Evolutionary conservation across 2,888 invertebrate species (phyloP), one percentile per base, ranked within the genome.

Genomic region (Esperia sulphurella): DNA sequence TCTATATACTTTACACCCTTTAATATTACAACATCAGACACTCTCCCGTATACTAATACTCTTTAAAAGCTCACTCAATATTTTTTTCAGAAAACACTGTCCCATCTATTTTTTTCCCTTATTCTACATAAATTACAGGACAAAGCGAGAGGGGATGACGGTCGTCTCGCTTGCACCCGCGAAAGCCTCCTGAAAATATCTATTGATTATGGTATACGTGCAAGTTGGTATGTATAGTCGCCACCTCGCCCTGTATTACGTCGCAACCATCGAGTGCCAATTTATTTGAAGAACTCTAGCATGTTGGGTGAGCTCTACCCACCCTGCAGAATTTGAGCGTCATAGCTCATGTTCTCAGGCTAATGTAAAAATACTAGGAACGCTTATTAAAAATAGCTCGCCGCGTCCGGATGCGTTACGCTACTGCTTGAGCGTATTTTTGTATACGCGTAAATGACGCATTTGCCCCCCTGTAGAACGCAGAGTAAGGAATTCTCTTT

Each of bases 111-210:
- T 55, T 65, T 75, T 68, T 64, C 43, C 51, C 63, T 52, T 80
- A 59, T 71, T 60, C 83, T 83, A 71, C 71, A 68, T 71, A 83
- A 81, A 83, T 85, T 83, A 83, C 77, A 72, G 61, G 76, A 62
- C 49, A 59, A 83, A 88, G 75, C 59, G 86, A 83, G 86, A 83
- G 48, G 58, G 72, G 68, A 58, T 58, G 75, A 79, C 75, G 53
- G 55, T 53, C 60, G 61, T 69, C 65, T 79, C 79, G 63, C 79
- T 64, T 63, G 78, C 82, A 60, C 79, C 65, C 73, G 76, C 85
- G 84, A 87, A 86, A 86, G 87, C 87, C 87, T 87, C 83, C 87
- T 88, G 88, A 88, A 89, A 89, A 89, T 88, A 88, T 88, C 82
- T 88, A 89, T 89, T 87, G 88, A 89, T 89, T 89, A 88, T 83